Base-by-base conservation (phyloP, 1,140 invertebrate genomes). In the Ephestia elutella region DNA sequence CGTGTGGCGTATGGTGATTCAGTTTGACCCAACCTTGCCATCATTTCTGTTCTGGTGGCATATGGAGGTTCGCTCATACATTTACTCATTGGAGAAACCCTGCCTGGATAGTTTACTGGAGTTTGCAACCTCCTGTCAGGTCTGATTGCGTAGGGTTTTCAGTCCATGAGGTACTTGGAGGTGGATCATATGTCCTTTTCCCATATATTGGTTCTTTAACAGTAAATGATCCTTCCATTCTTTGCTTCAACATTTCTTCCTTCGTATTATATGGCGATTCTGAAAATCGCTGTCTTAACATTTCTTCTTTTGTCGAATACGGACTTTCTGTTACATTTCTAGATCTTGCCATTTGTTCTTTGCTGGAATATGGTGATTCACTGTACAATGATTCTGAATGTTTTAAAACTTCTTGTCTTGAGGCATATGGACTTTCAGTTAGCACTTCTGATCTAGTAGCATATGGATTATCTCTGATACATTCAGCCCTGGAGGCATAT, bases 261-360 rank as follows among this genome's bases (percentile, higher is more conserved):
- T 87, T 89, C 2, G 87, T 86, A 63, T 76, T 84, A 65, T 90
- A 90, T 3, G 86, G 87, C 28, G 81, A 89, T 72, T 90, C 89
- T 32, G 85, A 87, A 66, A 85, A 86, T 68, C 85, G 80, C 61
- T 87, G 82, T 54, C 83, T 70, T 50, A 87, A 69, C 86, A 90
- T 89, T 56, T 89, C 87, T 68, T 89, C 87, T 70, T 89, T 89
- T 54, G 87, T 89, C n/a, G 77, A 65, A 63, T 90, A 90, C 10
- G 86, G 79, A 63, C 73, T 87, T 66, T 90, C 89, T 49, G 75
- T 59, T 13, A 66, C 69, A 65, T 89, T 77, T 71, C 86, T 78
- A 49, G 85, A 73, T 67, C 78, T 73, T 25, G 89, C 59, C 75
- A 89, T 84, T 62, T 90, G 87, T 60, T 89, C 87, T 73, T 90